These are phyloP conservation scores for Decapterus maruadsi DNA, from an alignment of 2,797 vertebrate species.

Conservation along the genomic window DNA sequence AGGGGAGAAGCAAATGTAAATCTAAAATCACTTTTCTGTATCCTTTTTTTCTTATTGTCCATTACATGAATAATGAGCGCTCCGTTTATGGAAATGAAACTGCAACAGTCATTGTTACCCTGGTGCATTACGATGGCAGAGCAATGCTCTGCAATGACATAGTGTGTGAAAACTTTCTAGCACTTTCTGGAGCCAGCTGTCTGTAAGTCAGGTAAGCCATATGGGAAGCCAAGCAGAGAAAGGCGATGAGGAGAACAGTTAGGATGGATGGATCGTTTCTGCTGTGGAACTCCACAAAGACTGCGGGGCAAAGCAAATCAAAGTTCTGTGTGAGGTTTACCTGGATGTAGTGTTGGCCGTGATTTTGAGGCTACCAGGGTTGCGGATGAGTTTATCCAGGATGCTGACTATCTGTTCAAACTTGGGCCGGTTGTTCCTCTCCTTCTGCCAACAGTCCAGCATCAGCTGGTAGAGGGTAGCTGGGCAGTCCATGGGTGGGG, in stretches of 20 bases:
- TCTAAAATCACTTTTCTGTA: slow-evolving; percentile 1
- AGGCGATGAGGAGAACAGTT: background rate
- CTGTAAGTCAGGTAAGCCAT: background rate
- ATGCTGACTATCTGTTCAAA: slow-evolving; percentile 99
- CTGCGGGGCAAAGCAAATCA: background rate
- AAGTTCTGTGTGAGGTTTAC: slow-evolving; percentile 74
- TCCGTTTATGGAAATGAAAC: slow-evolving; percentile 4
- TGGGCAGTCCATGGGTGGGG: slow-evolving; percentile 99
- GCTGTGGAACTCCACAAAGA: background rate
- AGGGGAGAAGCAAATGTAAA: slow-evolving; percentile 7
- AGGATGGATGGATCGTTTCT: background rate
- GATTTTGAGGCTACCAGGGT: slow-evolving; percentile 96
- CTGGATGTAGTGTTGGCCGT: slow-evolving; percentile 95
- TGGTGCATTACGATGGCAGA: slow-evolving; percentile 30
- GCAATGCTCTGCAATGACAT: slow-evolving; percentile 21
- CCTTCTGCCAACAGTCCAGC: slow-evolving; percentile 99
- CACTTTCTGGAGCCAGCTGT: slow-evolving; percentile 11
- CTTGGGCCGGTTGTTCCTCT: slow-evolving; percentile 97
- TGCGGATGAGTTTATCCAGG: slow-evolving; percentile 98
- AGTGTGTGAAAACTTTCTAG: slow-evolving; percentile 6
- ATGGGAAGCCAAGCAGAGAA: slow-evolving; percentile 20
- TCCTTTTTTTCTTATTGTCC: slow-evolving; percentile 7
- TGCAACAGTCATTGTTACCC: slow-evolving; percentile 31
- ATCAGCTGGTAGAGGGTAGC: slow-evolving; percentile 98
- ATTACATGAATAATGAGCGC: background rate